Evolutionary conservation across 2,113 vertebrate genomes (phyloP), one percentile per base, ranked within the genome.

Genomic region (Platysternon megacephalum): DNA sequence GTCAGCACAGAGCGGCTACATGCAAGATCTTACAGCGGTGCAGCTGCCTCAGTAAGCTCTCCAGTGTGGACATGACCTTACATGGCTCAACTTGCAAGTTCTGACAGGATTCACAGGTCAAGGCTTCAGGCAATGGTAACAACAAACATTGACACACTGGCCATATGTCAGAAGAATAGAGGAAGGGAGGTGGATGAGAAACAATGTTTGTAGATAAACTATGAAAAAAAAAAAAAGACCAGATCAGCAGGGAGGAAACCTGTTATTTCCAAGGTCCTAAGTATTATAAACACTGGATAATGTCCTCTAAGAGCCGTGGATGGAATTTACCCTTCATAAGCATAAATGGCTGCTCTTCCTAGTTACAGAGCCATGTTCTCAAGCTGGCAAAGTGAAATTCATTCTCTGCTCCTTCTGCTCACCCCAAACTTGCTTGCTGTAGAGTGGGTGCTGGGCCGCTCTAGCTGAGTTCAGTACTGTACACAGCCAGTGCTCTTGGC

Each of bases 211-310:
- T 7, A 72, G 39, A 78, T 46, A 46, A 78, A 46, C 13, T 78
- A 28, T 28, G 5, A 19, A 46, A 46, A 17, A 19, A 46, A 46
- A 28, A 87, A 1, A 49, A 89, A 83, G 87, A 93, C 24, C 74
- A 28, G 87, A 83, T 51, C 42, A 93, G 56, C 8, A 22, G 87
- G 91, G 97, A 93, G 74, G 81, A 97, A 96, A 92, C 13, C 46
- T 92, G 84, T n/a, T 92, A 84, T 94, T 92, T 48, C 87, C 95
- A 93, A 94, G 42, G 84, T 49, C 91, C 72, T 44, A 78, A 2
- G 8, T 35, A 89, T 81, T 85, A 79, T 76, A 92, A 95, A 79
- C 55, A 65, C 44, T 49, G 56, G 85, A 91, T 72, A 93, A 91
- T 4, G 17, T 87, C 91, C 89, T 80, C 61, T n/a, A 39, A 72